Evolutionary conservation across 2,113 vertebrate genomes (phyloP).

Genomic region (Amphiprion percula): DNA sequence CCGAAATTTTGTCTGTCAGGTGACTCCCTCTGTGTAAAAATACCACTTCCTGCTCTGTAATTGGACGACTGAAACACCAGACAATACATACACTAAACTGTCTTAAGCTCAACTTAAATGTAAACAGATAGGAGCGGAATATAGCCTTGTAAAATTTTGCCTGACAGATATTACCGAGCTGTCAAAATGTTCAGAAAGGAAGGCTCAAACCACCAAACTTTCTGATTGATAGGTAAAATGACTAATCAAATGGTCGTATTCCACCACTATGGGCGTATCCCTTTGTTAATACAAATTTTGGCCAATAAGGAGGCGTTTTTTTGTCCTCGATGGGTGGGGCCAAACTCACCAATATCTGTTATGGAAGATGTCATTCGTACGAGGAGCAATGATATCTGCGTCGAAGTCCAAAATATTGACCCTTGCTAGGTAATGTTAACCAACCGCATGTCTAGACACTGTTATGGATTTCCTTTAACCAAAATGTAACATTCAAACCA

Average conservation of each 20-base stretch:
- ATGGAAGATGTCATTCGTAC: conserved; percentile 75
- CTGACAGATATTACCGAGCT: neutral
- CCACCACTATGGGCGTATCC: neutral
- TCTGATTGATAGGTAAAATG: neutral
- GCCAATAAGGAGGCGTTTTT: conserved; percentile 48
- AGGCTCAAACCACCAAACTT: too few relatives aligned
- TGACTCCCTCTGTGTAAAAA: rapidly evolving
- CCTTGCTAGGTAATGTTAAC: conserved; percentile 67
- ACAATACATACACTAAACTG: rapidly evolving
- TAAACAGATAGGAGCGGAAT: rapidly evolving
- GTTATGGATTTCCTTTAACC: rapidly evolving
- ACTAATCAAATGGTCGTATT: conserved; percentile 38
- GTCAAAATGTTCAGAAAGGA: too few relatives aligned
- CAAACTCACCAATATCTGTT: conserved; percentile 46
- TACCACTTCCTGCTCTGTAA: neutral
- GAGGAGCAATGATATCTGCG: conserved; percentile 61
- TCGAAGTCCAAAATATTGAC: conserved; percentile 65
- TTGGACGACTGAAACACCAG: neutral
- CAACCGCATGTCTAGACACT: rapidly evolving
- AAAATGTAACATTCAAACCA: neutral
- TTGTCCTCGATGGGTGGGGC: neutral
- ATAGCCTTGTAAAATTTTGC: rapidly evolving
- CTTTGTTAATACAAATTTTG: neutral
- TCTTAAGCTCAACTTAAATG: neutral
- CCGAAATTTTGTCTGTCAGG: conserved; percentile 35